These are phyloP conservation scores for Echinops telfairi DNA, from an alignment of 2,113 vertebrate species.

Conservation along the genomic window DNA sequence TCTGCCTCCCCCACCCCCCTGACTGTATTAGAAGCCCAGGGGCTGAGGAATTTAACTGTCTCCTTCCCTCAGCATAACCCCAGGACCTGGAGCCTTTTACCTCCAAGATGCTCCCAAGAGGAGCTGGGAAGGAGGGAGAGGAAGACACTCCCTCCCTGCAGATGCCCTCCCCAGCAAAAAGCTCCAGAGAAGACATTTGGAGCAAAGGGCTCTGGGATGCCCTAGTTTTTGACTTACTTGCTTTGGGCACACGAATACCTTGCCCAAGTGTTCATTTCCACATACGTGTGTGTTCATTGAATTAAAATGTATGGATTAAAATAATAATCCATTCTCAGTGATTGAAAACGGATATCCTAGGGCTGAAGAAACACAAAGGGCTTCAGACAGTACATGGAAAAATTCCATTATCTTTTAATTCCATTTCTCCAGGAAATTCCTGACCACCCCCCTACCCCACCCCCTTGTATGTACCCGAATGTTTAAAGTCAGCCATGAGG, in stretches of 20 bases:
- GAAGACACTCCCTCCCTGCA: not conserved
- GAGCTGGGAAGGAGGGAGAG: not conserved
- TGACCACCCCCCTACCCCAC: too few species aligned
- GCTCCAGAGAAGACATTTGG: not conserved
- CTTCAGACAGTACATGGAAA: too few species aligned
- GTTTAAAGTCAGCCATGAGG: not conserved
- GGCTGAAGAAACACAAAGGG: not conserved
- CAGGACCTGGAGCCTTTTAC: not conserved
- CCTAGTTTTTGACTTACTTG: not conserved
- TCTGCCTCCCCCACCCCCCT: not conserved
- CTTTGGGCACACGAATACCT: not conserved
- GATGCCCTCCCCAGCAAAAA: not conserved
- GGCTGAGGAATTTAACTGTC: not conserved
- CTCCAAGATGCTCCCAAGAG: not conserved
- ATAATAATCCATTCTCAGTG: constrained; percentile 46
- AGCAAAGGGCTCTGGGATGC: not conserved
- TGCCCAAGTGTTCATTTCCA: not conserved
- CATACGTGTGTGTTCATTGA: too few species aligned
- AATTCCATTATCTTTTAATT: too few species aligned
- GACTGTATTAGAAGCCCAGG: not conserved
- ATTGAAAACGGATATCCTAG: constrained; percentile 10
- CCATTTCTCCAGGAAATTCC: too few species aligned
- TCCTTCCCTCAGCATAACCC: not conserved
- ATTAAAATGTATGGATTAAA: not conserved
- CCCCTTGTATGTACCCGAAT: not conserved